Percentiles rank a stretch among this genome's conserved stretches.
Evolutionary conservation across 2,888 invertebrate genomes (phyloP).

Genomic region (Zygogramma bicolorata): DNA sequence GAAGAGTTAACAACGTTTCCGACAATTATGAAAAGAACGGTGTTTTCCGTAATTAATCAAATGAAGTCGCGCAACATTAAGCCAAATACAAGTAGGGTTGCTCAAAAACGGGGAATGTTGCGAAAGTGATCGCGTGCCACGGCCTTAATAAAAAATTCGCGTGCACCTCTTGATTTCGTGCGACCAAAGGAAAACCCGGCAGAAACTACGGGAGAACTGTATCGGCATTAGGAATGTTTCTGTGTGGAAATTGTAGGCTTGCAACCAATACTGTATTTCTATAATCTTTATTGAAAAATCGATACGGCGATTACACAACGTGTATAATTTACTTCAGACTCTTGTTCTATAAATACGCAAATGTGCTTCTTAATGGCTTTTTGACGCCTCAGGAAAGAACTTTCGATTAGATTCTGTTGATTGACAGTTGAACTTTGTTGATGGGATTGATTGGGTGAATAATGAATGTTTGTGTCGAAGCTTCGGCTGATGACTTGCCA

Average conservation of each 20-base stretch:
- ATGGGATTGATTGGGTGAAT: neutral
- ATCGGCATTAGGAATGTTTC: slow-evolving; percentile 30
- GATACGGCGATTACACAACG: slow-evolving; percentile 37
- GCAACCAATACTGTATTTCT: slow-evolving; percentile 35
- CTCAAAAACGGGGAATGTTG: slow-evolving; percentile 23
- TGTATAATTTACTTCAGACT: slow-evolving; percentile 38
- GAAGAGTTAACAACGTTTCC: slow-evolving; percentile 20
- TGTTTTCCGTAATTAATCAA: slow-evolving; percentile 36
- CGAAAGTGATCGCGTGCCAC: slow-evolving; percentile 32
- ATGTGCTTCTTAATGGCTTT: slow-evolving; percentile 10
- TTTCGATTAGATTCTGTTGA: neutral
- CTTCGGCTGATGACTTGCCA: neutral
- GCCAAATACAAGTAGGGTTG: slow-evolving; percentile 12
- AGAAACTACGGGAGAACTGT: slow-evolving; percentile 26
- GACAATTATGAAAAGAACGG: slow-evolving; percentile 30
- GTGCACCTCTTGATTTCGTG: slow-evolving; percentile 32
- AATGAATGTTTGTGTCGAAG: neutral
- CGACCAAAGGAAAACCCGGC: slow-evolving; percentile 26
- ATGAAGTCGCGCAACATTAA: slow-evolving; percentile 28
- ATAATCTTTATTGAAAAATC: slow-evolving; percentile 43
- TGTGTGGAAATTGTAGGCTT: slow-evolving; percentile 24
- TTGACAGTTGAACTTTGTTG: neutral
- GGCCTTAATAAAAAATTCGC: slow-evolving; percentile 35
- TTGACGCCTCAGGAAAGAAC: neutral
- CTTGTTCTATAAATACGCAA: slow-evolving; percentile 27